phyloP scores from a whole-genome alignment of 2,888 invertebrate genomes.

The Chirona hameri region DNA sequence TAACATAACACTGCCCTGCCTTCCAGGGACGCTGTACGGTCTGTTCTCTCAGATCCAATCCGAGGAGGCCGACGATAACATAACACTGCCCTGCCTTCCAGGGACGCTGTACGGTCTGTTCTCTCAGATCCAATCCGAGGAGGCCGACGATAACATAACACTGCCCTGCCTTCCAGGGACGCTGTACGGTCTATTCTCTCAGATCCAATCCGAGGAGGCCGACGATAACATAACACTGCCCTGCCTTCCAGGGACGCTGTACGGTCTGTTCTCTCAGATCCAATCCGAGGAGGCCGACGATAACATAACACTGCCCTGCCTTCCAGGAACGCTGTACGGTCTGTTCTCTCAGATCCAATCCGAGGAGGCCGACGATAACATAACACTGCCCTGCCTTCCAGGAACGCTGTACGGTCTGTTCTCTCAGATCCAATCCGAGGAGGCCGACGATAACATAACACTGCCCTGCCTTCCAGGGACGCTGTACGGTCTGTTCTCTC shows the following conservation, averaged over 20 bases:
- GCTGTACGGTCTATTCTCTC: constrained; percentile 64
- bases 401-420: constrained; percentile 65
- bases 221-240: constrained; percentile 63
- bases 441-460: constrained; percentile 64
- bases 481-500: constrained; percentile 64
- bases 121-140: constrained; percentile 57
- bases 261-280: constrained; percentile 67
- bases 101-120: constrained; percentile 65
- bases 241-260: constrained; percentile 55
- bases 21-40: constrained; percentile 60
- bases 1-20: constrained; percentile 46
- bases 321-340: constrained; percentile 60
- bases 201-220: constrained; percentile 57
- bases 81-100: constrained; percentile 48
- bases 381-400: constrained; percentile 48
- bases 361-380: constrained; percentile 60
- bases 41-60: constrained; percentile 62
- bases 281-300: constrained; percentile 60
- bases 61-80: constrained; percentile 60
- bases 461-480: constrained; percentile 53
- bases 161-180: constrained; percentile 53
- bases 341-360: constrained; percentile 62
- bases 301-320: constrained; percentile 46
- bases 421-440: constrained; percentile 57
- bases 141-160: constrained; percentile 64